Percentiles rank a stretch among this genome's conserved stretches.
Evolutionary conservation across 2,888 invertebrate species (phyloP).

Genomic region (Epiblema foenella): DNA sequence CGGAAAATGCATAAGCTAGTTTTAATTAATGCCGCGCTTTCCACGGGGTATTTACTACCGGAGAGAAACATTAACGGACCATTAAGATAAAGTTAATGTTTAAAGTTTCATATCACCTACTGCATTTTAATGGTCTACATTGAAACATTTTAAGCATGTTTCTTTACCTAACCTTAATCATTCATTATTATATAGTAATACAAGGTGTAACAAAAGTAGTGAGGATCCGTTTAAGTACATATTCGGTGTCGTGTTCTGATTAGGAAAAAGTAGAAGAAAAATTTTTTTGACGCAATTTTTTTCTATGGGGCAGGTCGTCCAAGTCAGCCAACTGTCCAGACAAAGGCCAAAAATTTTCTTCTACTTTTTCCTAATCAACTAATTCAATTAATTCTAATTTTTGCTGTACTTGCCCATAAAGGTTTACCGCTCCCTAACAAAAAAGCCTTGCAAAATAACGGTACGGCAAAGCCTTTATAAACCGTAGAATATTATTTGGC

Average conservation of each 20-base stretch:
- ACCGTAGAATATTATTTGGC: slow-evolving; percentile 46
- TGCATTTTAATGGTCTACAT: slow-evolving; percentile 13
- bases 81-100: slow-evolving; percentile 40
- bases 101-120: slow-evolving; percentile 32
- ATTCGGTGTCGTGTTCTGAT: no score
- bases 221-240: no score
- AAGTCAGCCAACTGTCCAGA: no score
- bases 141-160: neutral
- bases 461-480: slow-evolving; percentile 28
- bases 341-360: no score
- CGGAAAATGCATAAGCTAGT: slow-evolving; percentile 52
- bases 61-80: slow-evolving; percentile 26
- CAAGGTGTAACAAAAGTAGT: no score
- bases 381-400: no score
- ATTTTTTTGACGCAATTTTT: no score
- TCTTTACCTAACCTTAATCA: no score
- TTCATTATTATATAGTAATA: no score
- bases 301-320: no score
- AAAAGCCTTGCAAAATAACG: slow-evolving; percentile 12
- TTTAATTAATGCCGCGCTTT: slow-evolving; percentile 35
- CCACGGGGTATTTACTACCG: slow-evolving; percentile 10
- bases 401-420: neutral
- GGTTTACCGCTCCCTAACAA: slow-evolving; percentile 3
- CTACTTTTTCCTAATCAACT: no score
- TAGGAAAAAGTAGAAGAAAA: no score